phyloP scores from a whole-genome alignment of 2,888 invertebrate genomes.

The Leptinotarsa tumamoca region DNA sequence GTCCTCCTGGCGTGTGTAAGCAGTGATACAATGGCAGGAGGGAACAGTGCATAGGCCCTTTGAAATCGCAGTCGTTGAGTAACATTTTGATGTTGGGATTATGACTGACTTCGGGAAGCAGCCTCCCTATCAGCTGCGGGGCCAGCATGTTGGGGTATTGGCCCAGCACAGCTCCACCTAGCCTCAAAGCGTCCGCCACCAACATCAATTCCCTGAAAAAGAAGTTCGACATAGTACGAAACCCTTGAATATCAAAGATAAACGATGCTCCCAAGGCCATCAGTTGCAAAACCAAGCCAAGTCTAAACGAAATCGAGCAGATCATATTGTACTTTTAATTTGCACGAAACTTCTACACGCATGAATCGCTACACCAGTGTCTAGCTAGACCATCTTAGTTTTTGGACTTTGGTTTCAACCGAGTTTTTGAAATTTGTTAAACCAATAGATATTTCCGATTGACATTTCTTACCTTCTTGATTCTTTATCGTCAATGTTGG shows the following conservation, averaged over 20 bases:
- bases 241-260: background rate
- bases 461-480: conserved; percentile 74
- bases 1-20: conserved; percentile 98
- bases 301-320: too few relatives aligned
- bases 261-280: too few relatives aligned
- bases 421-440: too few relatives aligned
- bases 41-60: conserved; percentile 90
- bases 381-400: too few relatives aligned
- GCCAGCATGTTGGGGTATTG: conserved; percentile 96
- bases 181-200: conserved; percentile 91
- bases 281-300: too few relatives aligned
- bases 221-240: background rate
- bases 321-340: too few relatives aligned
- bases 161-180: conserved; percentile 94
- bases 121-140: conserved; percentile 90
- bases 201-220: conserved; percentile 83
- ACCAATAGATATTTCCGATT: background rate
- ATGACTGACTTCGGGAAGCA: conserved; percentile 90
- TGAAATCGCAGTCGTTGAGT: conserved; percentile 89
- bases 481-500: conserved; percentile 84
- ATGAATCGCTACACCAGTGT: too few relatives aligned
- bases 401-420: too few relatives aligned
- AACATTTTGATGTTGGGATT: conserved; percentile 88
- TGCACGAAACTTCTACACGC: too few relatives aligned
- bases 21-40: conserved; percentile 95